Evolutionary conservation across 2,113 vertebrate species (phyloP), one percentile per base, ranked within the genome.

Genomic region (Cyphomyrus plagiostoma): DNA sequence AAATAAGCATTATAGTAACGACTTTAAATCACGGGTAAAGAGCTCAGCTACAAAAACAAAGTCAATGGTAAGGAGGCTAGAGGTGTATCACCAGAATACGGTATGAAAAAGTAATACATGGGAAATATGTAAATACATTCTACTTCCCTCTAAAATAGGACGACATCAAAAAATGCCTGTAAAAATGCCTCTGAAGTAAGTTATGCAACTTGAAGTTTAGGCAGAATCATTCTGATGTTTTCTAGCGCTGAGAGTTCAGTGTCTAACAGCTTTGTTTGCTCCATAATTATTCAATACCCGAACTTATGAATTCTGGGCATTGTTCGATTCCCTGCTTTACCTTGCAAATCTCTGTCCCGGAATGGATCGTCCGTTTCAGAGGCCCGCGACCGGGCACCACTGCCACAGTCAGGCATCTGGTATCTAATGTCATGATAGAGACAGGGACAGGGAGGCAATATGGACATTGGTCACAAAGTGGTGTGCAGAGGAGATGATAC

Each of bases 371-470:
- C 98, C 21, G 92, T 92, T 91, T 98, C 98, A 0, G 93, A 90
- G 86, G 93, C 93, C 77, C 94, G 97, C 4, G 97, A 97, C 90
- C 97, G 96, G 77, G 97, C 97, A 2, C 96, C 94, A 0, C 95
- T 96, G 94, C 99, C 97, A 92, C 98, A 99, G 84, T 97, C 97
- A 2, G 98, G 98, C 88, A 95, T 97, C 95, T 98, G 97, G 89
- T 99, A 99, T 92, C 98, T 99, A 93, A 42, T 62, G 94, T 94
- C 92, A 30, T 87, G 46, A 89, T 88, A 90, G 49, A 86, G 26
- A 56, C 83, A 92, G 30, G 48, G 46, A 87, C 83, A 92, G 30
- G 48, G 46, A 87, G 35, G 42, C 21, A 66, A 45, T 21, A 66
- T 13, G 30, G 53, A 88, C 87, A 88, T 8, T 52, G 48, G 5